These are phyloP conservation scores for Mesocricetus auratus DNA, from an alignment of 2,113 vertebrate species.

Conservation along the genomic window DNA sequence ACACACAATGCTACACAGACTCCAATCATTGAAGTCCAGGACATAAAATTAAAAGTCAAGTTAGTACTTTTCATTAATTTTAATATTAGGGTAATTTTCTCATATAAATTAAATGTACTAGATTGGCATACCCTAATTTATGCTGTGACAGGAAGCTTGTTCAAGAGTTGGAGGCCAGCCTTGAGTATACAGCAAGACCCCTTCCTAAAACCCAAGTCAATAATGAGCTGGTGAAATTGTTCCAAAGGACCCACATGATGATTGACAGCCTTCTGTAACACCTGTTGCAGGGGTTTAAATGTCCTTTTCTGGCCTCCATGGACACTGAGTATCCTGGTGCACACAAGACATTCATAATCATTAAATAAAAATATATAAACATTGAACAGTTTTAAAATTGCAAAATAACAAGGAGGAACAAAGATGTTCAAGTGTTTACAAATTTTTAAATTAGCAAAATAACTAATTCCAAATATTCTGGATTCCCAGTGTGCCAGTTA, in stretches of 20 bases:
- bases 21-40: constrained; percentile 32
- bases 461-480: not conserved
- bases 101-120: not conserved
- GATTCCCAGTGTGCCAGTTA: not conserved
- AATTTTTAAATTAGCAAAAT: constrained; percentile 33
- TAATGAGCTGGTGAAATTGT: not conserved
- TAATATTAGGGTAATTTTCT: not conserved
- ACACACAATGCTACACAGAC: not conserved
- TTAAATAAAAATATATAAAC: not conserved
- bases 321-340: too few relatives aligned
- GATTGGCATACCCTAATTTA: too few relatives aligned
- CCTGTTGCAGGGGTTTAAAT: too few relatives aligned
- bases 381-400: not conserved
- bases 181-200: not conserved
- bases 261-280: not conserved
- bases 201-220: not conserved
- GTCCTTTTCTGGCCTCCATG: too few relatives aligned
- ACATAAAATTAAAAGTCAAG: constrained; percentile 36
- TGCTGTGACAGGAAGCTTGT: too few relatives aligned
- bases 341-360: not conserved
- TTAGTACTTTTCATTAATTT: constrained; percentile 23
- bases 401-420: not conserved
- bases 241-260: not conserved
- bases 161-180: not conserved
- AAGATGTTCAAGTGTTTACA: not conserved